Base-by-base conservation (phyloP, 2,888 invertebrate species). In the Mimas tiliae region DNA sequence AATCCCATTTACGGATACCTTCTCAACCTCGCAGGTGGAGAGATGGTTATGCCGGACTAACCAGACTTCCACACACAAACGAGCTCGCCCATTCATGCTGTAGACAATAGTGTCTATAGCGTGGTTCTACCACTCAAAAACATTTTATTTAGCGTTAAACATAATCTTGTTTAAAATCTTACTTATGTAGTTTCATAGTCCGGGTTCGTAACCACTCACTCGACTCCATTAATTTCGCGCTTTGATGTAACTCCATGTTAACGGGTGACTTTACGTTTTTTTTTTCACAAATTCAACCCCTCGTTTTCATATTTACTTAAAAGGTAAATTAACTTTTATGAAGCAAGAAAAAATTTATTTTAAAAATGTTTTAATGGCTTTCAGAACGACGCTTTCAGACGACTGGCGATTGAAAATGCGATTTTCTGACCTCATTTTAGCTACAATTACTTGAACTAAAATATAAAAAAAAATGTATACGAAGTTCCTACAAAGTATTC, bases 211-310 rank as follows among this genome's bases (percentile, higher is more conserved):
- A n/a, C 9, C 12, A 67, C 64, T 70, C 69, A 67, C 42, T 68
- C 67, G 68, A 70, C 69, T 77, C 81, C 81, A 83, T 83, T 82
- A 83, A 76, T 72, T 74, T 72, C 55, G 64, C 66, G 71, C 83
- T 85, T 82, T 83, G 81, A 83, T 83, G 80, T 82, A 70, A 71
- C 69, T 72, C 68, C 71, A 70, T 72, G 75, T 69, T 69, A 74
- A 77, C 66, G 71, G 77, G 75, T 84, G 86, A 86, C 86, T 84
- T 81, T 80, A 73, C 70, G 74, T 80, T 82, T 81, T 80, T n/a
- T 27, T 55, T 33, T 72, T 72, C 48, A 68, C 58, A 58, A 66
- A 69, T 47, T 67, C 21, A 48, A 68, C 65, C 74, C 75, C 74
- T 71, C 66, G 62, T 65, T 58, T 68, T 73, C 70, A 66, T 69